Percentiles rank a stretch among this genome's conserved stretches.
Conservation (phyloP, 2,113 vertebrate species). For the Oreotrochilus melanogaster region DNA sequence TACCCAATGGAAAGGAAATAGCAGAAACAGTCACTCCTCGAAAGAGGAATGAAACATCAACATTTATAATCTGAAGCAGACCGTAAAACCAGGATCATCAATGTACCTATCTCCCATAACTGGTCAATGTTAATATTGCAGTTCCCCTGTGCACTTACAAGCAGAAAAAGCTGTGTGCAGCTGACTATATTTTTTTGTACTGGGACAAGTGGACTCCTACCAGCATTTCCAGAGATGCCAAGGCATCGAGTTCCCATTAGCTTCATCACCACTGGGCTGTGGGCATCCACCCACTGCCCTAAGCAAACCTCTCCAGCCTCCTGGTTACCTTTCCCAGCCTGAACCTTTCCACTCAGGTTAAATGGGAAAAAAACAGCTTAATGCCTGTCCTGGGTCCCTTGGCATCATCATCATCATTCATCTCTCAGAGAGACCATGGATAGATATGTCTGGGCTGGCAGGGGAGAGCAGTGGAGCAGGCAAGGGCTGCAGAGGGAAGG, state of each 20-base stretch:
- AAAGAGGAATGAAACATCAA: not conserved
- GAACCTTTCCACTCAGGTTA: not conserved
- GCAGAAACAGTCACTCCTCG: not conserved
- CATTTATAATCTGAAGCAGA: not conserved
- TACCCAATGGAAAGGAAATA: not conserved
- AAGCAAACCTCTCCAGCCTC: not conserved
- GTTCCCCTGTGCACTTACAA: not conserved
- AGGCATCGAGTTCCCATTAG: not conserved
- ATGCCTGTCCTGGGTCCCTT: not conserved
- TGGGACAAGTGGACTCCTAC: not conserved
- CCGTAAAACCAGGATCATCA: not conserved
- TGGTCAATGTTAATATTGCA: not conserved
- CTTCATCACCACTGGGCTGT: not conserved
- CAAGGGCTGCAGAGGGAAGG: not conserved
- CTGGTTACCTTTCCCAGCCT: not conserved
- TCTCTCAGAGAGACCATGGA: not conserved
- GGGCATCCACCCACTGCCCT: not conserved
- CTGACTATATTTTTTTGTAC: not conserved
- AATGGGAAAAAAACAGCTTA: not conserved
- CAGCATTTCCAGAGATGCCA: not conserved
- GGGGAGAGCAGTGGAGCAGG: accelerated
- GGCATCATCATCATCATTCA: not conserved
- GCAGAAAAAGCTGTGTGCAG: not conserved
- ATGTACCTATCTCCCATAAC: not conserved
- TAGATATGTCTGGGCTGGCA: not conserved